Percentiles rank a stretch among this genome's conserved stretches.
Evolutionary conservation across 2,113 vertebrate species (phyloP).

Genomic region (Grallaria varia): DNA sequence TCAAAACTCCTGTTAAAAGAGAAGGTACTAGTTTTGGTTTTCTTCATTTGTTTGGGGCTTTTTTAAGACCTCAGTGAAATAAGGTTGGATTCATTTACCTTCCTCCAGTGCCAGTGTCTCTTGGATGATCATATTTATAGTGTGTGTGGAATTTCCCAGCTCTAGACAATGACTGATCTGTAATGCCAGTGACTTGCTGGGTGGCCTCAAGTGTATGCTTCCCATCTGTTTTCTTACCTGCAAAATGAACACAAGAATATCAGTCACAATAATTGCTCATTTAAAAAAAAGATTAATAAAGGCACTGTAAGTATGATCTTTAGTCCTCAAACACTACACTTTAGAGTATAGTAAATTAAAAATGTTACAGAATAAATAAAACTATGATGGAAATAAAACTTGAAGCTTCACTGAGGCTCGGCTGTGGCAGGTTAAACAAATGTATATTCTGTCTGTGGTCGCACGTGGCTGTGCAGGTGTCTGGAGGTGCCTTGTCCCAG

Average conservation of each 20-base stretch:
- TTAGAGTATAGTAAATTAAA: not conserved
- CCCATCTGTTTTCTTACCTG: not conserved
- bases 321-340: not conserved
- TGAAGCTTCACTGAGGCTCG: not conserved
- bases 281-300: not conserved
- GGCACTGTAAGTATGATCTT: not conserved
- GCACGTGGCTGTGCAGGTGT: not conserved
- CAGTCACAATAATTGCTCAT: not conserved
- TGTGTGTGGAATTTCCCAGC: accelerated
- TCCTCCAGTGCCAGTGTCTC: not conserved
- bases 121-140: not conserved
- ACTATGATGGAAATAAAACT: not conserved
- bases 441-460: not conserved
- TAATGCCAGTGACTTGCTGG: not conserved
- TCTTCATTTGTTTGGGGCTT: not conserved
- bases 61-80: not conserved
- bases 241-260: not conserved
- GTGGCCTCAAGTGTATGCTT: not conserved
- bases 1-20: not conserved
- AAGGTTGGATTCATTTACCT: not conserved
- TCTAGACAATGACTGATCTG: not conserved
- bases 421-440: not conserved
- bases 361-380: not conserved
- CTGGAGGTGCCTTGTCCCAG: not conserved
- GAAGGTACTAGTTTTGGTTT: not conserved